Conservation (phyloP, 2,888 invertebrate genomes). For the Caenorhabditis sinica region DNA sequence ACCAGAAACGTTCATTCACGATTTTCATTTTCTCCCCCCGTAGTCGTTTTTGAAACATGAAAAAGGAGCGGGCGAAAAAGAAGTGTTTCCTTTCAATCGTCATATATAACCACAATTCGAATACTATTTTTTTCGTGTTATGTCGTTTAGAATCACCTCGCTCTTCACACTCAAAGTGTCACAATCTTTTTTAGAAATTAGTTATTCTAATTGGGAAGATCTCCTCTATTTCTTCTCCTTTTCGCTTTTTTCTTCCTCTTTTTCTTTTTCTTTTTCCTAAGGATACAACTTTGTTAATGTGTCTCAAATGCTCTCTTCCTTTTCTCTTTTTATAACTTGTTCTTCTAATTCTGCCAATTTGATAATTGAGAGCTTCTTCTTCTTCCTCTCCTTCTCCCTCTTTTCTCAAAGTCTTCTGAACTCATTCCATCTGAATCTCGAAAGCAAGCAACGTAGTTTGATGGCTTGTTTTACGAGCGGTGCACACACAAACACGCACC, state of each 20-base stretch:
- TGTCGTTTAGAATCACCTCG: slow-evolving; percentile 19
- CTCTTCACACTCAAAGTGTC: slow-evolving; percentile 35
- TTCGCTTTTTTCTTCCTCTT: slow-evolving; percentile 1
- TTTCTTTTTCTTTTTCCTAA: background rate
- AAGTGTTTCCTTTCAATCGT: slow-evolving; percentile 27
- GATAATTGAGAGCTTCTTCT: slow-evolving; percentile 37
- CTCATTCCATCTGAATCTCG: slow-evolving; percentile 26
- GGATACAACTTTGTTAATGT: slow-evolving; percentile 55
- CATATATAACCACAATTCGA: slow-evolving; percentile 30
- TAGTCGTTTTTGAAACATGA: background rate
- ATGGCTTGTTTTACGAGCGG: slow-evolving; percentile 58
- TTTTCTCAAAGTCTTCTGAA: slow-evolving; percentile 3
- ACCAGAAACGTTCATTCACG: slow-evolving; percentile 30
- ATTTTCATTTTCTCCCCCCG: background rate
- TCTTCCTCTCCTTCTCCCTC: background rate
- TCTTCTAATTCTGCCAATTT: slow-evolving; percentile 57
- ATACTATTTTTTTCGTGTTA: slow-evolving; percentile 16
- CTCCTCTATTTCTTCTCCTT: background rate
- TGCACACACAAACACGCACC: slow-evolving; percentile 38
- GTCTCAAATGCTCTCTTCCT: slow-evolving; percentile 21
- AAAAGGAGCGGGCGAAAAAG: slow-evolving; percentile 24
- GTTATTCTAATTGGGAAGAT: slow-evolving; percentile 53
- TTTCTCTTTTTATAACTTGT: slow-evolving; percentile 12
- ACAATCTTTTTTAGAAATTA: slow-evolving; percentile 45
- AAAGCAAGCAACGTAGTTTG: slow-evolving; percentile 41